phyloP scores from a whole-genome alignment of 2,797 vertebrate genomes.

The Enteromius anoplus region DNA sequence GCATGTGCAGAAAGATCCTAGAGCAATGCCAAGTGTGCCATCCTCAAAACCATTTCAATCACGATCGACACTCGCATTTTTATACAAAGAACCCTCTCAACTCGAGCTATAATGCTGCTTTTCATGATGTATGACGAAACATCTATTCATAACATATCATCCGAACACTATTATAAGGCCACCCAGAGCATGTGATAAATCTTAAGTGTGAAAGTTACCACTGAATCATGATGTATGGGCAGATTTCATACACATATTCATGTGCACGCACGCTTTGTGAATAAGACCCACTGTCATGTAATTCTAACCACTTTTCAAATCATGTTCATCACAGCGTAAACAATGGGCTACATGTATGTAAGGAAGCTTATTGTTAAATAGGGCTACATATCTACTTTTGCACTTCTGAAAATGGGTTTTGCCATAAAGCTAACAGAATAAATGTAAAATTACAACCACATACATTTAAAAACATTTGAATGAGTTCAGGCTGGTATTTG shows the following conservation, averaged over 20 bases:
- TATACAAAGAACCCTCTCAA: neutral
- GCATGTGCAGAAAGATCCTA: neutral
- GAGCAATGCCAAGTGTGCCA: neutral
- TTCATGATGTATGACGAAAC: neutral
- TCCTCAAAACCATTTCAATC: neutral
- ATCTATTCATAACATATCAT: neutral
- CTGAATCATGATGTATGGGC: neutral
- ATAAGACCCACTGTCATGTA: constrained; percentile 4
- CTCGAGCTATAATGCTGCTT: neutral
- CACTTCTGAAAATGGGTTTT: constrained; percentile 4
- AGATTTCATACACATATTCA: neutral
- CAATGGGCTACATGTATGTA: constrained; percentile 29
- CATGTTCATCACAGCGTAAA: constrained; percentile 10
- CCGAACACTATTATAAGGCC: constrained; percentile 21
- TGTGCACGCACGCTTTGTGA: neutral
- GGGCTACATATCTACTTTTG: constrained; percentile 29
- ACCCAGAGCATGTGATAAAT: neutral
- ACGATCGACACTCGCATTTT: neutral
- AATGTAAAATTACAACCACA: constrained; percentile 19
- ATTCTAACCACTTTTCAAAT: neutral
- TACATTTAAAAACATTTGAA: constrained; percentile 14
- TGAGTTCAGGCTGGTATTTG: constrained; percentile 49
- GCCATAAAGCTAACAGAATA: constrained; percentile 31
- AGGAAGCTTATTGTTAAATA: constrained; percentile 35
- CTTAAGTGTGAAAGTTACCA: neutral